Percentiles rank a stretch among this genome's conserved stretches.
These are phyloP conservation scores for Phytoseiulus persimilis DNA, from an alignment of 2,888 invertebrate species.

Conservation along the genomic window DNA sequence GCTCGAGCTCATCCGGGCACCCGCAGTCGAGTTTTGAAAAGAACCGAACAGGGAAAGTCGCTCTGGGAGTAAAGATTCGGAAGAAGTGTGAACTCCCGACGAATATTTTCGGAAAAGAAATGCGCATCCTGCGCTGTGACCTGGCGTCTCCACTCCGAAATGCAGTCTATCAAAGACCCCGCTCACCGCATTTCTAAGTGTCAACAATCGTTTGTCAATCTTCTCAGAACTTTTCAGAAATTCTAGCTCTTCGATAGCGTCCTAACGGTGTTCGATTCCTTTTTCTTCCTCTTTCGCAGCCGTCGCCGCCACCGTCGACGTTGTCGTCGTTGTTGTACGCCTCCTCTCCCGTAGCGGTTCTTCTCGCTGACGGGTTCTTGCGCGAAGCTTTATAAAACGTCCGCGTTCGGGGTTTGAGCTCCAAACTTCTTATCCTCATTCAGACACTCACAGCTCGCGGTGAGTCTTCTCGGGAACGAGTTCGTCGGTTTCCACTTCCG, in stretches of 20 bases:
- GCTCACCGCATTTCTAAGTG: not conserved
- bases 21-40: too few species aligned
- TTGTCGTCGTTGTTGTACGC: not conserved
- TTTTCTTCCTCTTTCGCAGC: not conserved
- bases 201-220: not conserved
- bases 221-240: not conserved
- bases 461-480: not conserved
- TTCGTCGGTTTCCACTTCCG: not conserved
- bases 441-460: not conserved
- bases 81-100: not conserved
- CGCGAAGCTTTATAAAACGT: not conserved
- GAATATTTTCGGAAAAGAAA: not conserved
- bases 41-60: too few species aligned
- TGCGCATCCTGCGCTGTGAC: not conserved
- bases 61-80: too few species aligned
- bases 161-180: not conserved
- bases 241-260: not conserved
- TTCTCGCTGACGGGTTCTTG: not conserved
- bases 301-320: not conserved
- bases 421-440: not conserved
- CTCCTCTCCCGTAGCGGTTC: not conserved
- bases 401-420: not conserved
- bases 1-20: too few species aligned
- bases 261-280: not conserved
- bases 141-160: not conserved